Conservation (phyloP, 2,888 invertebrate genomes). For the Sinopyrophorus schimmeli region DNA sequence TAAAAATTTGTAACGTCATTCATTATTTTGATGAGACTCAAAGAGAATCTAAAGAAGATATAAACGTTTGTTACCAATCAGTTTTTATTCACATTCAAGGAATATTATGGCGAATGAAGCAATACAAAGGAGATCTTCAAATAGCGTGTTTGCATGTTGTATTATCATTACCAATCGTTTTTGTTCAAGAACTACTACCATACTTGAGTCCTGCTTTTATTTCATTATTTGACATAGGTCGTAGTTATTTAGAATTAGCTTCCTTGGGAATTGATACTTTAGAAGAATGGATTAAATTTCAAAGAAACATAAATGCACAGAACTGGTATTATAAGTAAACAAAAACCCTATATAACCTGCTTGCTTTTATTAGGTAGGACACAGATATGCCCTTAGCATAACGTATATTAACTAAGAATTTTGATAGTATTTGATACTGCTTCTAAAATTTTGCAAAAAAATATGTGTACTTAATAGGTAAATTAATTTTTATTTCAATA, state of each 20-base stretch:
- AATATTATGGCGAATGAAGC: slow-evolving; percentile 55
- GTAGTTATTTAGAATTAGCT: slow-evolving; percentile 58
- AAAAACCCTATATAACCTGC: background rate
- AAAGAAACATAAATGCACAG: too few relatives aligned
- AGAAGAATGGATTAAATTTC: slow-evolving; percentile 62
- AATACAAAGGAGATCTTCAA: slow-evolving; percentile 63
- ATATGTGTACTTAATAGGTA: too few relatives aligned
- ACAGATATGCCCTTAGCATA: too few relatives aligned
- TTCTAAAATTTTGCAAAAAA: too few relatives aligned
- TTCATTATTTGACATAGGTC: slow-evolving; percentile 57
- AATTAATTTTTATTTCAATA: too few relatives aligned
- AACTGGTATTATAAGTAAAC: too few relatives aligned
- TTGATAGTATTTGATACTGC: too few relatives aligned
- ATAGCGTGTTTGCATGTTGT: slow-evolving; percentile 64
- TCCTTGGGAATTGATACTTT: slow-evolving; percentile 60
- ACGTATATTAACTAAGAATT: too few relatives aligned
- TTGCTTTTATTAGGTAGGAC: too few relatives aligned
- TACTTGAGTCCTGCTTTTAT: slow-evolving; percentile 46
- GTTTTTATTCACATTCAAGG: slow-evolving; percentile 44
- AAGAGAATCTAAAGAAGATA: slow-evolving; percentile 38
- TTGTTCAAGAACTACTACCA: slow-evolving; percentile 57
- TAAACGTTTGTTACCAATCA: slow-evolving; percentile 40
- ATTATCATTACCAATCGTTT: slow-evolving; percentile 59
- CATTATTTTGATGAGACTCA: slow-evolving; percentile 49
- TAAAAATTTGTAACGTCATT: slow-evolving; percentile 56